Base-by-base conservation (phyloP, 2,888 invertebrate species). In the Dilophus febrilis region DNA sequence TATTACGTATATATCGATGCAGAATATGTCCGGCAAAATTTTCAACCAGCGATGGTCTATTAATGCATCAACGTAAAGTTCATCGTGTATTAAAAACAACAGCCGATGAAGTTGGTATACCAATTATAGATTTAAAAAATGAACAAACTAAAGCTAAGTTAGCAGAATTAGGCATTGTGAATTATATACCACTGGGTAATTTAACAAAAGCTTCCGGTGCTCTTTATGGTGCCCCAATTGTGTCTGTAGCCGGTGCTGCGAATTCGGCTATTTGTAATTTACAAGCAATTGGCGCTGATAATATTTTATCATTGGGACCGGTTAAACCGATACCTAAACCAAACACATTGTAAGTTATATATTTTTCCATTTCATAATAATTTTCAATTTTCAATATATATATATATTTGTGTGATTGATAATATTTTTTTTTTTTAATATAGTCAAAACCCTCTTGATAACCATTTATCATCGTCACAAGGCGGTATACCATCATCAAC, bases 21-120 rank as follows among this genome's bases (percentile, higher is more conserved):
- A 76, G 77, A 49, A 65, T 77, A 35, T 82, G 82, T 50, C 73
- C 77, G 0, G 78, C 80, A 0, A 72, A 77, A 26, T 82, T 80
- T 52, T 76, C 79, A 1, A 76, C 75, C 38, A 67, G 70, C 1
- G 59, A 65, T 38, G 68, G 66, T 12, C 53, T 73, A 38, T 57
- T 59, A 33, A 67, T 74, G 46, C 82, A 82, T 52, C 64, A 77
- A 30, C 77, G 77, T 49, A 72, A 72, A 38, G 56, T 69, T 56
- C 66, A 70, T 55, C 54, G 65, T 37, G 59, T 64, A 11, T 64
- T 67, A 46, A 68, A 68, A 46, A 67, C 67, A 45, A 61, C 64
- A 2, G 52, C 57, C 0, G 66, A 66, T 41, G 81, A 82, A 51
- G 59, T 82, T 42, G 81, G 79, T 1, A 60, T 82, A 48, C 83